Evolutionary conservation across 1,140 invertebrate genomes (phyloP), one percentile per base, ranked within the genome.

Genomic region (Mizuhopecten yessoensis): DNA sequence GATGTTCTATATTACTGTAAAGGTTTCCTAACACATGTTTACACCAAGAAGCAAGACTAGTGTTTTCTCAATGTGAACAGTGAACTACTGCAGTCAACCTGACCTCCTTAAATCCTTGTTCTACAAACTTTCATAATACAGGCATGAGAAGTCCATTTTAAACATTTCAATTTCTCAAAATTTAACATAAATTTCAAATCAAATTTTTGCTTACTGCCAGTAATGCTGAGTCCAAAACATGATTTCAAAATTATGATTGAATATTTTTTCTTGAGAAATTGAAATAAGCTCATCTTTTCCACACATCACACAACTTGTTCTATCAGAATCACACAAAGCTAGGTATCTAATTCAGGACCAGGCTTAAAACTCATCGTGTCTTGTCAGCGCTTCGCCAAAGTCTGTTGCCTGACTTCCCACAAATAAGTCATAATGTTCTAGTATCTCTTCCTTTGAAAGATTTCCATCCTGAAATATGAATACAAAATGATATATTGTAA

Each of bases 391-490:
- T 96, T 99, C 99, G 0, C 99, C 99, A 96, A 99, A 99, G 97
- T 99, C 99, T 0, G 99, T 99, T 0, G 99, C 99, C 96, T 99
- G 99, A 23, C 99, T 99, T 39, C 99, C 99, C 0, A 99, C 99
- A 96, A 99, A 99, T 0, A 99, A 97, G 96, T 99, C 99, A 96
- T 99, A 99, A 96, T 99, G 99, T 49, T 98, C 98, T 0, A 99
- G 96, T 88, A 99, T 98, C 97, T 99, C 99, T 10, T 98, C 97
- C 96, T 98, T 99, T 5, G 98, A 98, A 10, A 99, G 97, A 95
- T 98, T 98, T 92, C 98, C 98, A 97, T 99, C 99, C 3, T 97
- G 93, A 86, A 95, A 95, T 49, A 91, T 39, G 91, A 75, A 92
- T n/a, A n/a, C 33, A 89, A 89, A 89, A 33, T 39, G 23, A 39